These are phyloP conservation scores for Leucopternis melanops DNA, from an alignment of 2,113 vertebrate species.

Conservation along the genomic window DNA sequence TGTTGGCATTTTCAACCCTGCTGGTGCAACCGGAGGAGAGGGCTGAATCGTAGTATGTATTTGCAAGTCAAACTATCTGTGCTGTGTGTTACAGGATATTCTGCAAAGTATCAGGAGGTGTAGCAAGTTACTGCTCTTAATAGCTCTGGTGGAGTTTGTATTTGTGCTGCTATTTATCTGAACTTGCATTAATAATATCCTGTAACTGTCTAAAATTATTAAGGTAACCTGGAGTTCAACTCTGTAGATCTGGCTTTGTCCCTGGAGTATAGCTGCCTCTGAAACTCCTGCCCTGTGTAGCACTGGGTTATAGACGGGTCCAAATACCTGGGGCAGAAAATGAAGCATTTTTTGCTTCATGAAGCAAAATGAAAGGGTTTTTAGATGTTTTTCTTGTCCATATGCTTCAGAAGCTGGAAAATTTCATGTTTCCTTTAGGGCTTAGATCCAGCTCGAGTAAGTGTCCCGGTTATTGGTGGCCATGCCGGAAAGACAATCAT, in stretches of 20 bases:
- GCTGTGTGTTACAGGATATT: neutral
- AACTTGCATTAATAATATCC: neutral
- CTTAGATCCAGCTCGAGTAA: constrained; percentile 90
- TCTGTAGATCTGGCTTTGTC: neutral
- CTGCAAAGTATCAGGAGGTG: neutral
- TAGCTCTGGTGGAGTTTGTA: neutral
- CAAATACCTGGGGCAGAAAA: neutral
- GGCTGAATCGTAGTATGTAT: neutral
- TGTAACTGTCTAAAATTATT: neutral
- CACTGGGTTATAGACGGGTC: neutral
- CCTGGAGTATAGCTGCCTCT: neutral
- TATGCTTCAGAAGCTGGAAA: neutral
- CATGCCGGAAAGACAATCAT: constrained; percentile 98
- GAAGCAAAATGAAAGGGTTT: too few relatives aligned
- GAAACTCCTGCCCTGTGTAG: neutral
- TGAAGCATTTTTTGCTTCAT: too few relatives aligned
- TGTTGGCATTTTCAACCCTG: neutral
- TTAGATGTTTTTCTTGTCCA: neutral
- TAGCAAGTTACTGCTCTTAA: neutral
- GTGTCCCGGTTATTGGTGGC: constrained; percentile 90
- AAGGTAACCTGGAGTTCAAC: neutral
- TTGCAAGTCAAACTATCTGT: neutral
- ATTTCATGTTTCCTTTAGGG: constrained; percentile 66
- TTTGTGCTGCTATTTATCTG: neutral
- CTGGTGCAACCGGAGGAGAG: neutral